Base-by-base conservation (phyloP, 2,888 invertebrate species). In the Xylota segnis region DNA sequence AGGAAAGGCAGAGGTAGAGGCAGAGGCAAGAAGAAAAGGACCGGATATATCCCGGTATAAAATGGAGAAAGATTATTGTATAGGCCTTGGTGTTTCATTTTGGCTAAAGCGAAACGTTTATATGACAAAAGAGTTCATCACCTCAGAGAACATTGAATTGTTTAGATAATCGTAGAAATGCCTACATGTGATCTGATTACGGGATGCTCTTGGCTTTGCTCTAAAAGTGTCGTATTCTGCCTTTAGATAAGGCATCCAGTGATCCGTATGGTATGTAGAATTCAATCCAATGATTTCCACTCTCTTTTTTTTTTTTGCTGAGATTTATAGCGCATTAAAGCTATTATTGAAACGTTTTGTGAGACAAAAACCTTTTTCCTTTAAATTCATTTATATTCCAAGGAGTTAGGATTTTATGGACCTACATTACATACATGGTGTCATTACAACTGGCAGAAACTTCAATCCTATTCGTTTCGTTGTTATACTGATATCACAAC, bases 101-200 rank as follows among this genome's bases (percentile, higher is more conserved):
- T 29, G 70, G 70, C 56, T 56, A 70, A n/a, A 70, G 32, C 54
- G 47, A 47, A 59, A 47, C 71, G 58, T 71, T 71, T 71, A 43
- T 59, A 76, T 68, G 76, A 76, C 76, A 68, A 76, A 76, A 47
- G 58, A 68, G 76, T 76, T 76, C 66, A 76, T 68, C 76, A 76
- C 76, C 76, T 76, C 52, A 16, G 50, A 50, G 58, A 66, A 32
- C 47, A 76, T 52, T 59, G 59, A 76, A 76, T 50, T 47, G 32
- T 40, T 34, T 4, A 40, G 29, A 59, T 50, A 14, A 34, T 47
- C 43, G 12, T 43, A 40, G 16, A 43, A 54, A 52, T 54, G 56
- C 56, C n/a, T 37, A 37, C 47, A 23, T 71, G 71, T 71, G 58
- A 71, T 59, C 58, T 71, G 58, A 59, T 71, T 71, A 34, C 18